Base-by-base conservation (phyloP, 1,140 invertebrate genomes). In the Tetramorium simillimum region DNA sequence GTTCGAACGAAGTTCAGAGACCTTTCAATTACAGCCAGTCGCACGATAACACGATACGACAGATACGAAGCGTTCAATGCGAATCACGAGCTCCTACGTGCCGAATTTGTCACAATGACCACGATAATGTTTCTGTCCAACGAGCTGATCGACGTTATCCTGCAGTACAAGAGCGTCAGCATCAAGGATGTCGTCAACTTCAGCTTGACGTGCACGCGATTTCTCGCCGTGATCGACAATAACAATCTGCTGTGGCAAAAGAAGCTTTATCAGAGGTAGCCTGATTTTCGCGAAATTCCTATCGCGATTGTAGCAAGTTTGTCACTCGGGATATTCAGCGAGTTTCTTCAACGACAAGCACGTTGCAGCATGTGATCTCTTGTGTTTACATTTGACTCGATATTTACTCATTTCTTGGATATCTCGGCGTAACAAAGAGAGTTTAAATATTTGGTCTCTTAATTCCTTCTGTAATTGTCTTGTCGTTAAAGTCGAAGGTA, bases 251-350 rank as follows among this genome's bases (percentile, higher is more conserved):
- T 95, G 2, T 95, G 95, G 95, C 93, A 88, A 69, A 92, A 67
- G 0, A 95, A 95, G 67, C 94, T 94, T 81, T 94, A 94, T 80
- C 93, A 95, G 89, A 94, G 93, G 95, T 95, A 91, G 46, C 7
- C 10, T 40, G 46, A 33, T 14, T 2, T 63, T 28, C 18, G 12
- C 7, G 0, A 33, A 49, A 33, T 21, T 46, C 1, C 12, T 4
- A 18, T 16, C n/a, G 2, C 7, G 6, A 28, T 33, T 33, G 21
- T 7, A 3, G 3, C 6, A 9, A 67, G 51, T 43, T 6, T 4
- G 56, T 53, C 46, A 21, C 0, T 1, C 2, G 9, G 49, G 46
- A 84, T 24, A 4, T 33, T 46, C 12, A 12, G 12, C 3, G 43
- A 24, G 21, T 33, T 33, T 33, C 28, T 73, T 53, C 14, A 24